These are phyloP conservation scores for Lepus oiostolus DNA, from an alignment of 2,797 vertebrate genomes.

Conservation along the genomic window DNA sequence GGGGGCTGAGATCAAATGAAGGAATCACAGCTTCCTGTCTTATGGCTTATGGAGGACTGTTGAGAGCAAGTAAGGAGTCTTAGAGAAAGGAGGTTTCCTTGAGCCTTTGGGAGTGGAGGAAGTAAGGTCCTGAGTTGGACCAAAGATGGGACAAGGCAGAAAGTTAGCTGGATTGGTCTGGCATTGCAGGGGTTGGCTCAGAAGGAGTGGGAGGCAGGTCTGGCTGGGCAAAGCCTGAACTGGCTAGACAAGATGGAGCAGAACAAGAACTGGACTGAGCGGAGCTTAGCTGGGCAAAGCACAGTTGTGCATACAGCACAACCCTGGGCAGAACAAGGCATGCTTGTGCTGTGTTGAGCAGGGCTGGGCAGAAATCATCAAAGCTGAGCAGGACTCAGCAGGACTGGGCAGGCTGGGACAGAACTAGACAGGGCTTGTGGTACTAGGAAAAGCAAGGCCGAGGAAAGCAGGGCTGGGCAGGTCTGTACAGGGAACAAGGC, in stretches of 20 bases:
- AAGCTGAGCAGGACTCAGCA: not conserved
- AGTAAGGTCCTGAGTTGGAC: not conserved
- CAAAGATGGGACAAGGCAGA: not conserved
- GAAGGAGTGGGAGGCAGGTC: not conserved
- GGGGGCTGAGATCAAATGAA: not conserved
- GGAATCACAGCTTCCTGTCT: not conserved
- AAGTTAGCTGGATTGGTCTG: not conserved
- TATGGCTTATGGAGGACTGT: not conserved
- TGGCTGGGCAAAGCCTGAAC: not conserved
- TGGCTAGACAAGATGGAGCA: not conserved
- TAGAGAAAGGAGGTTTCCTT: conserved; percentile 52
- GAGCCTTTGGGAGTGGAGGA: not conserved
- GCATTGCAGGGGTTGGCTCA: not conserved
- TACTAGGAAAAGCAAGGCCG: not conserved
- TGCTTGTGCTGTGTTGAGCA: not conserved
- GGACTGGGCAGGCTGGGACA: not conserved
- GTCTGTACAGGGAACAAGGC: not conserved
- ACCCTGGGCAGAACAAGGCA: not conserved
- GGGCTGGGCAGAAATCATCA: not conserved
- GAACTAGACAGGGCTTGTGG: not conserved
- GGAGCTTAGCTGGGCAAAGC: conserved; percentile 7
- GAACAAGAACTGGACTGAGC: not conserved
- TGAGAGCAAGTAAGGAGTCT: not conserved
- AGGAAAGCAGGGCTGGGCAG: conserved; percentile 6
- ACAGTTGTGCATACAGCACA: not conserved